Conservation (phyloP, 2,888 invertebrate species). For the Lepidonotus clava region DNA sequence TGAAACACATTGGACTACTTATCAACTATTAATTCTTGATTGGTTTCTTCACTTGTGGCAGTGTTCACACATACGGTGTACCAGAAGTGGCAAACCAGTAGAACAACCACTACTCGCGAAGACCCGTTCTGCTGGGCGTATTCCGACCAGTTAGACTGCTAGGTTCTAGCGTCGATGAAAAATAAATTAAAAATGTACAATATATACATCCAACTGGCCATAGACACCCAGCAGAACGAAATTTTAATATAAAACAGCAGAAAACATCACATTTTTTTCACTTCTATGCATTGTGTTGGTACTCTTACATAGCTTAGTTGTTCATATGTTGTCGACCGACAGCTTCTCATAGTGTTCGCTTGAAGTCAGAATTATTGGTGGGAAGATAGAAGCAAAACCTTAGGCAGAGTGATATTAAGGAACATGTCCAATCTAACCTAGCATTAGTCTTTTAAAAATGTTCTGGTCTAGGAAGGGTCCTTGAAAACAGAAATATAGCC, state of each 20-base stretch:
- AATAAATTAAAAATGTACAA: conserved; percentile 31
- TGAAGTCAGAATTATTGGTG: no score
- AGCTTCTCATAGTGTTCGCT: no score
- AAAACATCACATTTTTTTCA: conserved; percentile 10
- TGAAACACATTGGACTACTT: conserved; percentile 10
- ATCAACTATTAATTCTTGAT: conserved; percentile 3
- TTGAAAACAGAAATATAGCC: no score
- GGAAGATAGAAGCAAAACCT: no score
- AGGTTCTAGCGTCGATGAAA: conserved; percentile 19
- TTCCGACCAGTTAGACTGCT: not conserved
- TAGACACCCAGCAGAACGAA: not conserved
- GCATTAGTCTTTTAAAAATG: no score
- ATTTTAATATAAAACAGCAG: conserved; percentile 10
- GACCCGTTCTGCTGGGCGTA: not conserved
- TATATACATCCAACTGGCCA: conserved; percentile 8
- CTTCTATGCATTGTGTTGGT: not conserved
- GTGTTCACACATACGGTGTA: conserved; percentile 14
- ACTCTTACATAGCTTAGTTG: no score
- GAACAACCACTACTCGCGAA: not conserved
- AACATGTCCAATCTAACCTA: no score
- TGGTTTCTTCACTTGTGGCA: not conserved
- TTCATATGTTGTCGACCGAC: no score
- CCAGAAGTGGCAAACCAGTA: not conserved
- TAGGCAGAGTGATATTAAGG: no score
- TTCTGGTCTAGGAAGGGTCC: no score